Conservation (phyloP, 2,113 vertebrate genomes). For the Vicugna pacos region DNA sequence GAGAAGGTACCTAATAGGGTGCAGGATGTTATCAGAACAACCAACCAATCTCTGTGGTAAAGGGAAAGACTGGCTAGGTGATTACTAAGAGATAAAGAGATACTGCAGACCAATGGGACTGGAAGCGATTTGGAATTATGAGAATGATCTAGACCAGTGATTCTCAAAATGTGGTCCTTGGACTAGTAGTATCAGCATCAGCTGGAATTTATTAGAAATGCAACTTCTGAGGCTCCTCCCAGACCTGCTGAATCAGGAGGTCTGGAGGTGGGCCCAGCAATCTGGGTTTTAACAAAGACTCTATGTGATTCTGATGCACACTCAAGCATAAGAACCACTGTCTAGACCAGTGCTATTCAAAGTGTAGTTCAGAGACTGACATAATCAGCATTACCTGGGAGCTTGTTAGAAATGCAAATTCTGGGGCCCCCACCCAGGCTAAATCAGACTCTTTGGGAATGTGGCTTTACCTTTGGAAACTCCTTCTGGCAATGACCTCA, state of each 20-base stretch:
- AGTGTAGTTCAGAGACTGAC: not conserved
- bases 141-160: not conserved
- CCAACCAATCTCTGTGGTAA: not conserved
- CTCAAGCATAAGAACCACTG: not conserved
- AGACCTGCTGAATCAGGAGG: not conserved
- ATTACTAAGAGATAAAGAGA: not conserved
- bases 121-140: not conserved
- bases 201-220: not conserved
- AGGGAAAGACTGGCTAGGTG: not conserved
- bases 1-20: conserved; percentile 91
- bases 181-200: not conserved
- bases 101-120: not conserved
- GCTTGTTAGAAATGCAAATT: conserved; percentile 7
- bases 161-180: not conserved
- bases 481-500: conserved; percentile 95
- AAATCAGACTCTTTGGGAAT: not conserved
- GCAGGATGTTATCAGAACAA: not conserved
- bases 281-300: not conserved
- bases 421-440: too few relatives aligned
- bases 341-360: not conserved
- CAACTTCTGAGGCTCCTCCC: not conserved
- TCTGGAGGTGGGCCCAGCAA: not conserved
- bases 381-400: not conserved
- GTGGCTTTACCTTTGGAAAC: conserved; percentile 92
- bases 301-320: not conserved